Evolutionary conservation across 2,888 invertebrate genomes (phyloP).

Genomic region (Linnaemya tessellans): DNA sequence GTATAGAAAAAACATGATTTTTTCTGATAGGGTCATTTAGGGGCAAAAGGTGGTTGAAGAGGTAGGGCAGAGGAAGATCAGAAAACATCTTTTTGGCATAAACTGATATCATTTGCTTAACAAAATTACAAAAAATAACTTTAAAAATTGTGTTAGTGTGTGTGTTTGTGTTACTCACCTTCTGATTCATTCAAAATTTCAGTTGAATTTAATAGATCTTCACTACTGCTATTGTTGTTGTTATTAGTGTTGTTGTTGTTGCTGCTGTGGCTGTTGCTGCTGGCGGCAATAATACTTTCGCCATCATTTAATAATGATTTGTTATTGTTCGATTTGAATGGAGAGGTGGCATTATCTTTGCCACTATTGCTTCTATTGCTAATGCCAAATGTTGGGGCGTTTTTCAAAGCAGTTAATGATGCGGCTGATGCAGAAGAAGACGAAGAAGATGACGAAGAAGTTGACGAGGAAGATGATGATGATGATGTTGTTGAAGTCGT

Average conservation of each 20-base stretch:
- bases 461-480: conserved; percentile 15
- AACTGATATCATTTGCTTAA: too few relatives aligned
- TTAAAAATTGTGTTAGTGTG: too few relatives aligned
- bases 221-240: conserved; percentile 60
- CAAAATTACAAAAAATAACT: too few relatives aligned
- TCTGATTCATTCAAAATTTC: conserved; percentile 73
- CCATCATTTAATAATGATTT: conserved; percentile 60
- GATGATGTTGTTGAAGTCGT: conserved; percentile 50
- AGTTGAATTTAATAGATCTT: conserved; percentile 67
- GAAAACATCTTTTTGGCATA: too few relatives aligned
- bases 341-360: conserved; percentile 3
- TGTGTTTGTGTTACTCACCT: conserved; percentile 59
- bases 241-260: conserved; percentile 60
- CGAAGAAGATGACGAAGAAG: conserved; percentile 36
- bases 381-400: conserved; percentile 35
- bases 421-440: conserved; percentile 29
- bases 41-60: too few relatives aligned
- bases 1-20: too few relatives aligned
- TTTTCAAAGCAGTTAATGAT: conserved; percentile 31
- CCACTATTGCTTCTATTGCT: conserved; percentile 36
- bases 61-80: too few relatives aligned
- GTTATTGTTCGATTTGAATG: conserved; percentile 46
- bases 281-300: conserved; percentile 56
- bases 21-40: too few relatives aligned
- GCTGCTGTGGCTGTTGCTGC: conserved; percentile 47